Evolutionary conservation across 2,797 vertebrate species (phyloP).

Genomic region (Setipinna tenuifilis): DNA sequence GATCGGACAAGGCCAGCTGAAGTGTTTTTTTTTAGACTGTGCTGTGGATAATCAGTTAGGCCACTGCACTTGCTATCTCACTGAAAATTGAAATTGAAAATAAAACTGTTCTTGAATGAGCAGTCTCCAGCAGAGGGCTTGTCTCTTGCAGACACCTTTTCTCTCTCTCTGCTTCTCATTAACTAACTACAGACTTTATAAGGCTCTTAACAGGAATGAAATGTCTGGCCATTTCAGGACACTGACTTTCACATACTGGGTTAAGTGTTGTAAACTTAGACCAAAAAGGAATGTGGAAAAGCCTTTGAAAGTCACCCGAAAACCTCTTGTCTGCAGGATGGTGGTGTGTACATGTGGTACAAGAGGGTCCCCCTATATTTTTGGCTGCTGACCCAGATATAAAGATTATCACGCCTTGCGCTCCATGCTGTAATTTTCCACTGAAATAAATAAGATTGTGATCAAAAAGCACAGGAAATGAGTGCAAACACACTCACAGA

Average conservation of each 20-base stretch:
- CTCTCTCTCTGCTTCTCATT: neutral
- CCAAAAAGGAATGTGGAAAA: neutral
- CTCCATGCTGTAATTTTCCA: slow-evolving; percentile 18
- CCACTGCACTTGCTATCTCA: neutral
- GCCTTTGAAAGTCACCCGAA: neutral
- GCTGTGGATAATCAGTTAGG: neutral
- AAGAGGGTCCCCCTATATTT: slow-evolving; percentile 1
- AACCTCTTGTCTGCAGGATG: neutral
- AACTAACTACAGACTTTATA: neutral
- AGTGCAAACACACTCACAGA: slow-evolving; percentile 44
- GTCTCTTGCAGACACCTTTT: neutral
- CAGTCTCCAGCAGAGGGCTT: neutral
- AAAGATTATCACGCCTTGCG: neutral
- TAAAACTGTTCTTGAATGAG: neutral
- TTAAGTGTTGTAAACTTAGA: neutral
- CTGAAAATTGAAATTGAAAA: neutral
- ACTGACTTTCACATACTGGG: neutral
- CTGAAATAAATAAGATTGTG: slow-evolving; percentile 24
- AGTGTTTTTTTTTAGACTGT: neutral
- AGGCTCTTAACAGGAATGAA: neutral
- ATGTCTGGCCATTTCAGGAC: slow-evolving; percentile 8
- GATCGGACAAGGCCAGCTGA: neutral
- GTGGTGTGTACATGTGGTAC: neutral
- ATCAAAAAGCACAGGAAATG: slow-evolving; percentile 35
- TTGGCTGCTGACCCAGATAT: slow-evolving; percentile 13